These are phyloP conservation scores for Drosophila repletoides DNA, from an alignment of 1,140 invertebrate genomes.

Conservation along the genomic window DNA sequence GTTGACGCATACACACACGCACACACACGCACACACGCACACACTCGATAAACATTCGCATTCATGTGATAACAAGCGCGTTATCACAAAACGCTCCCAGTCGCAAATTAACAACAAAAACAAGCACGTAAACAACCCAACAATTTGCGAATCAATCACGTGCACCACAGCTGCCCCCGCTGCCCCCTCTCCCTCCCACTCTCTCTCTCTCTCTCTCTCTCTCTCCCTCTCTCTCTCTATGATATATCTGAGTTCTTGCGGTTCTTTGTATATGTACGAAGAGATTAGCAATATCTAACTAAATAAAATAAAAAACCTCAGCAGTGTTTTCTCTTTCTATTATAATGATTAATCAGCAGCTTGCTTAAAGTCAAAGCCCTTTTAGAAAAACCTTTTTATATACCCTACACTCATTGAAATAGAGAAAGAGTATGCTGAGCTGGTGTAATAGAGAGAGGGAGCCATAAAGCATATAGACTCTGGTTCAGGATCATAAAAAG, in stretches of 20 bases:
- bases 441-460: too few species aligned
- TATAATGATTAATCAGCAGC: constrained; percentile 6
- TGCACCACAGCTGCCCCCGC: constrained; percentile 2
- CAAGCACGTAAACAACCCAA: constrained; percentile 34
- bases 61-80: constrained; percentile 50
- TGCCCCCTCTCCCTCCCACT: not conserved
- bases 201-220: not conserved
- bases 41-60: constrained; percentile 50
- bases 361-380: constrained; percentile 1
- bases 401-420: not conserved
- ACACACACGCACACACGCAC: not conserved
- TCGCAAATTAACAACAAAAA: constrained; percentile 36
- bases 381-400: too few species aligned
- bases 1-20: constrained; percentile 3
- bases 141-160: constrained; percentile 44
- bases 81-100: constrained; percentile 52
- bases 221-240: not conserved
- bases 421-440: too few species aligned
- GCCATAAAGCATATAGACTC: too few species aligned
- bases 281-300: constrained; percentile 12
- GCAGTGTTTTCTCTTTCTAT: constrained; percentile 5
- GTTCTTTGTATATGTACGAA: too few species aligned
- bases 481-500: too few species aligned
- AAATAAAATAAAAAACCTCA: constrained; percentile 27
- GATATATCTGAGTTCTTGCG: too few species aligned